These are phyloP conservation scores for Agrenia bidenticulata DNA, from an alignment of 2,888 invertebrate genomes.

Conservation along the genomic window DNA sequence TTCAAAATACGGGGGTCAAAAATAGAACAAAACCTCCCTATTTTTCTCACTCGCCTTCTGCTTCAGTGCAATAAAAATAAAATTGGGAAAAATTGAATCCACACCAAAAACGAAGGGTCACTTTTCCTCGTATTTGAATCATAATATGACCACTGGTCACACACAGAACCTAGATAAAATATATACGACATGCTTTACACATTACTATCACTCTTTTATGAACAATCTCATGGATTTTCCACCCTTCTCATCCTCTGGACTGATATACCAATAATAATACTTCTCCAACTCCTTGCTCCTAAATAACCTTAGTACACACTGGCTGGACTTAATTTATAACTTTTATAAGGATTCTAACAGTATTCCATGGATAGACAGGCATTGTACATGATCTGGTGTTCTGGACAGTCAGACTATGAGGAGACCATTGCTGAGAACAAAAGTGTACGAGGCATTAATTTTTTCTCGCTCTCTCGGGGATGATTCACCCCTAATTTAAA, in stretches of 20 bases:
- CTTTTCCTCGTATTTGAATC: too few species aligned
- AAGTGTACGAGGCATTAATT: slow-evolving; percentile 6
- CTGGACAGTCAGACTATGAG: neutral
- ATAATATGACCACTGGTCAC: slow-evolving; percentile 41
- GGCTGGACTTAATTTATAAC: neutral
- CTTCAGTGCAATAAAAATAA: slow-evolving; percentile 22
- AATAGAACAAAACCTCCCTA: slow-evolving; percentile 48
- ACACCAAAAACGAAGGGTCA: slow-evolving; percentile 28
- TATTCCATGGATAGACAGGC: too few species aligned
- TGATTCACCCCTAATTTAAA: slow-evolving; percentile 11
- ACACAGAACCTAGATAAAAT: slow-evolving; percentile 14
- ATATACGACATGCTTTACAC: too few species aligned
- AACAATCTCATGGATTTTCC: neutral
- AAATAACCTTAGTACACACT: neutral
- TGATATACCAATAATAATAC: neutral
- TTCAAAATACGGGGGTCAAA: slow-evolving; percentile 46
- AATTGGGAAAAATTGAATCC: slow-evolving; percentile 10
- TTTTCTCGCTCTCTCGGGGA: neutral
- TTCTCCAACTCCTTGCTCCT: neutral
- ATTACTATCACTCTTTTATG: neutral
- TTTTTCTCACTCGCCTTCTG: slow-evolving; percentile 21
- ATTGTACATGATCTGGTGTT: neutral
- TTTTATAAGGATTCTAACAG: neutral
- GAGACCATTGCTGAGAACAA: too few species aligned
- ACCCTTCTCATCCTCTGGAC: neutral